Evolutionary conservation across 2,888 invertebrate species (phyloP).

Genomic region (Tyria jacobaeae): DNA sequence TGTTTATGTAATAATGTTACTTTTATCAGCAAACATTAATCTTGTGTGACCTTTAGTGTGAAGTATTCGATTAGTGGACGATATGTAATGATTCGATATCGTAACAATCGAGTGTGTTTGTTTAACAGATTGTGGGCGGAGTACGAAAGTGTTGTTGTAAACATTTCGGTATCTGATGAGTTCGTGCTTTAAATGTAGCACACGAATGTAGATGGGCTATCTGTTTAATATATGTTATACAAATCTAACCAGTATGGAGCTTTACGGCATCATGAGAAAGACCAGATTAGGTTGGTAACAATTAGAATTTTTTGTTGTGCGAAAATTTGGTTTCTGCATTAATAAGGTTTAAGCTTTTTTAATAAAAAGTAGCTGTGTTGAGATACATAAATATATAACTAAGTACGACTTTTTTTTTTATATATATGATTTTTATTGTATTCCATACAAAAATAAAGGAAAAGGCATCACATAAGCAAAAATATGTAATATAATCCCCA

Average conservation of each 20-base stretch:
- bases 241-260: too few relatives aligned
- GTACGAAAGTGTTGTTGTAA: not conserved
- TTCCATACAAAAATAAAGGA: too few relatives aligned
- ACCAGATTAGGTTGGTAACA: not conserved
- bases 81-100: conserved; percentile 24
- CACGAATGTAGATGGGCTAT: conserved; percentile 1
- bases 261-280: too few relatives aligned
- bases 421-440: too few relatives aligned
- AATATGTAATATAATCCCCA: conserved; percentile 14
- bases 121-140: conserved; percentile 23
- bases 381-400: too few relatives aligned
- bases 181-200: conserved; percentile 14
- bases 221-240: not conserved
- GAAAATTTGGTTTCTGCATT: not conserved
- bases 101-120: conserved; percentile 23
- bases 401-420: too few relatives aligned
- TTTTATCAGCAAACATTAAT: conserved; percentile 38
- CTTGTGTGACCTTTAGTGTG: conserved; percentile 44
- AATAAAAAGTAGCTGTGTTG: too few relatives aligned
- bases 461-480: not conserved
- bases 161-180: conserved; percentile 11
- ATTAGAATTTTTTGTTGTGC: not conserved
- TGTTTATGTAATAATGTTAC: conserved; percentile 9
- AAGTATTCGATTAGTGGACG: conserved; percentile 27
- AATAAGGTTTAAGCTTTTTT: too few relatives aligned